Base-by-base conservation (phyloP, 1,140 invertebrate species). In the Magallana angulata region DNA sequence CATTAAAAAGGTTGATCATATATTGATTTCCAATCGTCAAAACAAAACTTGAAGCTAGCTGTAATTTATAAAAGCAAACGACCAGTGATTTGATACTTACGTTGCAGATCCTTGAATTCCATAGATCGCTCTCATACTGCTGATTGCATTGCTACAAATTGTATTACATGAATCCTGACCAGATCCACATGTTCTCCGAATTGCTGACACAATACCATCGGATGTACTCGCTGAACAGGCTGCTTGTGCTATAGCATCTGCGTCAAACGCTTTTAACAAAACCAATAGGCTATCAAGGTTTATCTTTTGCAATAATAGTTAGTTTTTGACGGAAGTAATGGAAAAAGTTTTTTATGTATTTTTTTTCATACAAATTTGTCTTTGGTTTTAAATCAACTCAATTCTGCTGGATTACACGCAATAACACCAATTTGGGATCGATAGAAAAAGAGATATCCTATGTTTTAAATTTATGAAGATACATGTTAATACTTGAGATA, bases 211-310 rank as follows among this genome's bases (percentile, higher is more conserved):
- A 76, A 76, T 36, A 36, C 30, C 30, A 12, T 11, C 11, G 68
- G 30, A 12, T 3, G 30, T 12, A 76, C 68, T 24, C 14, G 18
- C 68, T 8, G 68, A 24, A 76, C 68, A 76, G 3, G 68, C 68
- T 30, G 68, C 68, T 76, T 76, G 68, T 30, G 30, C 68, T 36
- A 76, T 76, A 24, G 68, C 24, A 76, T 76, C 68, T 11, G 68
- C 68, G 14, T 76, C 68, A 24, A 9, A 76, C 68, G 18, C 68
- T 76, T 30, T 36, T 16, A 48, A 48, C 36, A 48, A 48, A 48
- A 48, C 36, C 36, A 48, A 48, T 48, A 4, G 36, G 5, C 36
- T 48, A 48, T 48, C 2, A 48, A 48, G 36, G 36, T 48, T 48
- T 4, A 4, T 48, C 36, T 48, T 48, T 48, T 48, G 36, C 36